Base-by-base conservation (phyloP, 2,888 invertebrate species). In the Thalpophila matura region DNA sequence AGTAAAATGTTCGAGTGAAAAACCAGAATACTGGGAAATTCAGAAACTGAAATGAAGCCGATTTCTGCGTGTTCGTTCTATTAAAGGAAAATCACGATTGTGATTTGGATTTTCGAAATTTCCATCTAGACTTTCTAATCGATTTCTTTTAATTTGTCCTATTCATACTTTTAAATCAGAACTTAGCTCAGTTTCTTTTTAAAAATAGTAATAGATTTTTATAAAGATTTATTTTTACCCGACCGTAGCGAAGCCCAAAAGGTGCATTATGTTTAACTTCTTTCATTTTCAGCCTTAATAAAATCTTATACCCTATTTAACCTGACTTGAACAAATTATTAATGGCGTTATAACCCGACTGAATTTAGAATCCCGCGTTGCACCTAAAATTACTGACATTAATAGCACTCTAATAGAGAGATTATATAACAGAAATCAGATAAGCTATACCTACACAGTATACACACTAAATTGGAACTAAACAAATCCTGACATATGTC, bases 1-100 rank as follows among this genome's bases (percentile, higher is more conserved):
- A 67, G 55, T 6, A 24, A 55, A 72, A 64, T 45, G 33, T 45
- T 72, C 45, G 24, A 38, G 12, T 22, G 10, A 18, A 71, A 71
- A 49, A 49, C 33, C 38, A 24, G 4, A 43, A 38, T 45, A 49
- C 33, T 7, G 33, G 12, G 9, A 45, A 50, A 26, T 62, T 66
- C 22, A 14, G 33, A 33, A 49, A 55, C 43, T 35, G 33, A 38
- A 63, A 64, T 49, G 47, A 40, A 45, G 16, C 38, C 29, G 20
- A 49, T 38, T 45, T 49, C 33, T 20, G 10, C 49, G 27, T 29
- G 45, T 46, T 31, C 12, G 14, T 22, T 35, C 7, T 27, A 18
- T 22, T 54, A 9, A 26, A 37, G 16, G 6, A 18, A 31, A 51
- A 54, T 14, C 4, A 9, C 31, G 56, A 38, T 35, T 56, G 43